A percentile compares a stretch with the other conserved stretches of the same genome.
Conservation (phyloP, 2,113 vertebrate species). For the Psittacara wagleri region DNA sequence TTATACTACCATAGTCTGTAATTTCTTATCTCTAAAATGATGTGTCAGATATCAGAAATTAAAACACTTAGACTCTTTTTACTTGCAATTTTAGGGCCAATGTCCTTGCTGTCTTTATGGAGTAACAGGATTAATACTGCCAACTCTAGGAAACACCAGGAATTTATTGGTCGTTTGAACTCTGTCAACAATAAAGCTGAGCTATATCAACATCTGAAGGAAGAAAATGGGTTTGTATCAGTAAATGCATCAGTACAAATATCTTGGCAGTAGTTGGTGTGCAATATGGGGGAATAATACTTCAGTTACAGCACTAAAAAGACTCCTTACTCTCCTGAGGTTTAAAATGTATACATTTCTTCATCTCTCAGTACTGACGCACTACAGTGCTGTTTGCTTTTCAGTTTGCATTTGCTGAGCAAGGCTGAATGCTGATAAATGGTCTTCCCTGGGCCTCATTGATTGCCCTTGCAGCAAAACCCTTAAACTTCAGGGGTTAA, state of each 20-base stretch:
- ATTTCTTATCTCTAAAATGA: background rate
- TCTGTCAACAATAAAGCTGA: constrained; percentile 95
- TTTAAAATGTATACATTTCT: background rate
- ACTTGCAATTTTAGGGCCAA: constrained; percentile 79
- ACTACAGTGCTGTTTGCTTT: background rate
- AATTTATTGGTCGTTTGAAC: constrained; percentile 90
- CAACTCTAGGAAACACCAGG: constrained; percentile 96
- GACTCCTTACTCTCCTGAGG: background rate
- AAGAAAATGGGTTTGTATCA: constrained; percentile 92
- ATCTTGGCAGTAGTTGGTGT: background rate
- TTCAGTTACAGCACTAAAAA: background rate
- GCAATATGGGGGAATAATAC: background rate
- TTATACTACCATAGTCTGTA: background rate
- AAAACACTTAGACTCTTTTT: background rate
- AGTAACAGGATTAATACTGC: constrained; percentile 93
- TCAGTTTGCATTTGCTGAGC: background rate
- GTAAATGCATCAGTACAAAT: background rate
- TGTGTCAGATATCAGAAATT: background rate
- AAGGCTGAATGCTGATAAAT: background rate
- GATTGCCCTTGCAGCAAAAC: background rate
- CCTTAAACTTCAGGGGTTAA: background rate
- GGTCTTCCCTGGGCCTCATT: background rate
- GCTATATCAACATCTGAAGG: constrained; percentile 96
- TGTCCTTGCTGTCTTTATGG: constrained; percentile 93
- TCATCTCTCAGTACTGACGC: background rate